Conservation (phyloP, 2,888 invertebrate genomes). For the Magallana nippona region DNA sequence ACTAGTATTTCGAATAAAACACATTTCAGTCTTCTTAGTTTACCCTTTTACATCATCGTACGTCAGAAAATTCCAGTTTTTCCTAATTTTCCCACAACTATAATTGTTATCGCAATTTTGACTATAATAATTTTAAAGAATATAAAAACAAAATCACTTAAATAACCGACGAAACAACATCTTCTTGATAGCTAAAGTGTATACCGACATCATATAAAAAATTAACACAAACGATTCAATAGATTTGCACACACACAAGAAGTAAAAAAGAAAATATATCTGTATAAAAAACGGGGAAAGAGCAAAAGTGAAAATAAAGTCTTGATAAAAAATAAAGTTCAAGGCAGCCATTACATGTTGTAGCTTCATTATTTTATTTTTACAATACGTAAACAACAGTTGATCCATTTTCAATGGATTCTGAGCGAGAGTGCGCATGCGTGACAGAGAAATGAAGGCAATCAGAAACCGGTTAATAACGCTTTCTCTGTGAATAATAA, state of each 20-base stretch:
- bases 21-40: no score
- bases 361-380: neutral
- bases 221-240: neutral
- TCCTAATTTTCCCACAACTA: no score
- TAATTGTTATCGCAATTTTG: no score
- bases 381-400: conserved; percentile 2
- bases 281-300: neutral
- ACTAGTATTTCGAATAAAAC: no score
- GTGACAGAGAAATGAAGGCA: neutral
- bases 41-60: no score
- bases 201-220: no score
- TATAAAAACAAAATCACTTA: no score
- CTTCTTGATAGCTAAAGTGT: neutral
- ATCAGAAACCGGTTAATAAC: neutral
- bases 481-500: neutral
- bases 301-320: neutral
- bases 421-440: neutral
- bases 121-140: no score
- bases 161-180: no score
- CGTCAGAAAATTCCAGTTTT: no score
- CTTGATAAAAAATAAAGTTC: conserved; percentile 16
- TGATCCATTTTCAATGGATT: conserved; percentile 15
- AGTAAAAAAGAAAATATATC: neutral
- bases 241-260: neutral
- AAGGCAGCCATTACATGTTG: conserved; percentile 13